Evolutionary conservation across 2,888 invertebrate species (phyloP).

Genomic region (Acrobasis suavella): DNA sequence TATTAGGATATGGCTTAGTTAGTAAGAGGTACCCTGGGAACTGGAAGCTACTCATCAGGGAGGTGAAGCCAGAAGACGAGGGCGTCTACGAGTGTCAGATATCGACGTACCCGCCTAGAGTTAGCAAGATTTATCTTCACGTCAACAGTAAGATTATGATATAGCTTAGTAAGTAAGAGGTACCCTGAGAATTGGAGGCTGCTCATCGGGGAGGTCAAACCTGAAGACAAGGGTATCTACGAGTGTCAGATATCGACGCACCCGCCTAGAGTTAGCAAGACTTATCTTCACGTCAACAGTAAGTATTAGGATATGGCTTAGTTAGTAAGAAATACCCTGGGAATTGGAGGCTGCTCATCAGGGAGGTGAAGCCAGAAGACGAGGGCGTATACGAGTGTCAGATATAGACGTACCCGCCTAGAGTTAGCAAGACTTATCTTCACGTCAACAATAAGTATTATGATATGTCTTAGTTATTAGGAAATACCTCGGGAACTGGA

Average conservation of each 20-base stretch:
- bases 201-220: constrained; percentile 85
- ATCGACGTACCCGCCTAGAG: constrained; percentile 87
- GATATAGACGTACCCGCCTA: constrained; percentile 87
- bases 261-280: constrained; percentile 86
- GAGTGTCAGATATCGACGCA: constrained; percentile 89
- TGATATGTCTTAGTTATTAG: no score
- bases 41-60: constrained; percentile 84
- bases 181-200: constrained; percentile 85
- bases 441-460: constrained; percentile 87
- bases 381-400: constrained; percentile 87
- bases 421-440: constrained; percentile 85
- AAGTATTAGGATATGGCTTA: constrained; percentile 41
- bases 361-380: constrained; percentile 85
- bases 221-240: constrained; percentile 86
- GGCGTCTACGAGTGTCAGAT: constrained; percentile 88
- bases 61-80: constrained; percentile 85
- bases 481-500: constrained; percentile 85
- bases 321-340: constrained; percentile 63
- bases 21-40: constrained; percentile 75
- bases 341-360: constrained; percentile 85
- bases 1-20: constrained; percentile 20
- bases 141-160: constrained; percentile 87
- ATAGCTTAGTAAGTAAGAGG: no score
- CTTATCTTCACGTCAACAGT: constrained; percentile 86
- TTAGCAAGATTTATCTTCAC: constrained; percentile 85